Base-by-base conservation (phyloP, 1,140 invertebrate genomes). In the Leptinotarsa texana region DNA sequence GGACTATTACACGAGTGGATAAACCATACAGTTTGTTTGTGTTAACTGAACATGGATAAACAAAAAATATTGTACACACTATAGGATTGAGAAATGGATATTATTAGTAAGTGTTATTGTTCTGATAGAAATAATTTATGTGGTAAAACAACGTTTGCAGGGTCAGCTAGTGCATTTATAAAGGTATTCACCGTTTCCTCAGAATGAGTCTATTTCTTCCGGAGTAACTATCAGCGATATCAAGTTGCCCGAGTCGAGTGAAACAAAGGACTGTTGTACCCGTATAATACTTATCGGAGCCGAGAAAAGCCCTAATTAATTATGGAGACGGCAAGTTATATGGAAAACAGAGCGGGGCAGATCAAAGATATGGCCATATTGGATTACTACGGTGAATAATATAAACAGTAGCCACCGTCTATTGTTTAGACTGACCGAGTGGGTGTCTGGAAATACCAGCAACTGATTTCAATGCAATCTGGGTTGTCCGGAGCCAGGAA, bases 281-380 rank as follows among this genome's bases (percentile, higher is more conserved):
- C 63, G 57, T 72, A 72, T 72, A 65, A 72, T 72, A 72, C 70
- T 72, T 72, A 72, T 72, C 70, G 70, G 17, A 33, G 18, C 6
- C 70, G 63, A 72, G 48, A 61, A 72, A 72, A 74, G 73, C 48
- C 27, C 73, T 69, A 74, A 74, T 74, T 74, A 74, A 74, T 74
- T 69, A 74, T 70, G 73, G 67, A 74, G 68, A 69, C 73, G 21
- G 68, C 73, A 48, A 74, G 73, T 74, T 74, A 74, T 74, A 74
- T 74, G 73, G 67, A 74, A 74, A 74, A 63, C 67, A 61, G 73
- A 63, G 67, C 66, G 66, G 51, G 67, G 48, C 67, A 62, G 73
- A 74, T 74, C 65, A 69, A 69, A 74, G 73, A 74, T 74, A 74
- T 68, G 27, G 27, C 73, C 73, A 74, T 69, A 74, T 74, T 74